Base-by-base conservation (phyloP, 2,113 vertebrate genomes). In the Chloroceryle aenea region DNA sequence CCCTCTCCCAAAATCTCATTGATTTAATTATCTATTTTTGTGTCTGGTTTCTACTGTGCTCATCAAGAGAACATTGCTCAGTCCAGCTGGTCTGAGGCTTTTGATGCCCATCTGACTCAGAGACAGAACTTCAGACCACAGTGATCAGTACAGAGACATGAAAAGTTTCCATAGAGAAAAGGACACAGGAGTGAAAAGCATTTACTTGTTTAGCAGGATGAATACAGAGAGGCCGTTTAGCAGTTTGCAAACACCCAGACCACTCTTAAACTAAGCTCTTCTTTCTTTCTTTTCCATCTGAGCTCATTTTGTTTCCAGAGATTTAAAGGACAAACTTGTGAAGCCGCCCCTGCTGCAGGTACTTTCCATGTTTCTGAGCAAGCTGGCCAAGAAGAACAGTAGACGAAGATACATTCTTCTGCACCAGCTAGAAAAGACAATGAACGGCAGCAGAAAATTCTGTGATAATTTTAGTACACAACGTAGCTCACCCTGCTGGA, bases 291-390 rank as follows among this genome's bases (percentile, higher is more conserved):
- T 88, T 94, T 83, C 63, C 30, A 23, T n/a, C 56, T 36, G 56
- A 86, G 52, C 25, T 71, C 14, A 26, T 73, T 84, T 72, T 78
- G 2, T 90, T 93, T 85, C 30, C 76, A 64, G 48, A 53, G 56
- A 26, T 78, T 74, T 61, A n/a, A 88, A 69, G 64, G n/a, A 53
- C 0, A 0, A 67, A 87, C 45, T 59, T 74, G 68, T 92, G 64
- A 91, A 91, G 79, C 73, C 64, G 62, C 43, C 32, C n/a, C 47
- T 88, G 34, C 76, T 93, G 73, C 72, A 94, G 86, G 90, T 95
- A 84, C 85, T 94, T 94, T 71, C 72, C 10, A 0, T 36, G 11
- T 86, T 91, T 91, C 79, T 72, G 53, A 84, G 76, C 1, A 4
- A 93, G 77, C 7, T 2, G 45, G 62, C 76, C 66, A 93, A 86